phyloP scores from a whole-genome alignment of 35 echinoderm and acorn worm species.

The Ophioderma brevispina region DNA sequence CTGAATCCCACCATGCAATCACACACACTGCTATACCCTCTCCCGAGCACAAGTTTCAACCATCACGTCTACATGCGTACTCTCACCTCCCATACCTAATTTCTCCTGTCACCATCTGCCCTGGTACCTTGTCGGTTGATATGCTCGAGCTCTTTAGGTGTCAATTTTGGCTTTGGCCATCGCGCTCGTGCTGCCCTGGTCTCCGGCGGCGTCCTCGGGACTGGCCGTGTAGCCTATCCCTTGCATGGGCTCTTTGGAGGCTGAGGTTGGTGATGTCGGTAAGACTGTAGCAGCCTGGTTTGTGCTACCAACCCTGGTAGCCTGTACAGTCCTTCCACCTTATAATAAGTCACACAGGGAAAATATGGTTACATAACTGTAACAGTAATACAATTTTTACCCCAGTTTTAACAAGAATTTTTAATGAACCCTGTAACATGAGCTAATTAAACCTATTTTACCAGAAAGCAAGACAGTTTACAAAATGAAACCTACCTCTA shows the following conservation, averaged over 20 bases:
- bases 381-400: too few relatives aligned
- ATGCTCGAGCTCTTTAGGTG: constrained; percentile 92
- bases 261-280: neutral
- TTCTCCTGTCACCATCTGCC: constrained; percentile 91
- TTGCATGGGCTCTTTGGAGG: neutral
- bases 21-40: too few relatives aligned
- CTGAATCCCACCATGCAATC: too few relatives aligned
- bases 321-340: neutral
- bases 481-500: too few relatives aligned
- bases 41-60: too few relatives aligned
- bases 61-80: neutral
- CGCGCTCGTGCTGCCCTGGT: neutral
- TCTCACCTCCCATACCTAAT: constrained; percentile 2
- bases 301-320: neutral
- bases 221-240: neutral
- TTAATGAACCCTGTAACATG: too few relatives aligned
- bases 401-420: too few relatives aligned
- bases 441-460: too few relatives aligned
- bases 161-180: constrained; percentile 52
- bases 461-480: too few relatives aligned
- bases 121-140: constrained; percentile 95
- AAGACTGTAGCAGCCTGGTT: neutral
- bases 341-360: too few relatives aligned
- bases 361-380: too few relatives aligned
- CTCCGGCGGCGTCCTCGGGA: neutral